Percentiles rank a stretch among this genome's conserved stretches.
phyloP scores from a whole-genome alignment of 2,113 vertebrate genomes.

The Cariama cristata region DNA sequence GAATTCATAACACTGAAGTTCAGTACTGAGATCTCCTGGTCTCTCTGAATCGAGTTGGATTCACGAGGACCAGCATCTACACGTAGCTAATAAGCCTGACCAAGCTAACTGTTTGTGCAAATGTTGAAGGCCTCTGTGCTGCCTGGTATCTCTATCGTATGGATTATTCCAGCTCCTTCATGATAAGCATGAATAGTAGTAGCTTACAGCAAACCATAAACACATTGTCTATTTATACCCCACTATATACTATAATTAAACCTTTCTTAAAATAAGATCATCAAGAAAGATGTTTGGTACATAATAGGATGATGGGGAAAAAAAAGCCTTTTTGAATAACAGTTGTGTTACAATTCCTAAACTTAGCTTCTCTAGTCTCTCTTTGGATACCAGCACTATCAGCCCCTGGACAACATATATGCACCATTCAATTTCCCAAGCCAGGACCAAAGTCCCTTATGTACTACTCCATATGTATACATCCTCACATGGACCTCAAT shows the following conservation, averaged over 20 bases:
- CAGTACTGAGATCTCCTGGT: neutral
- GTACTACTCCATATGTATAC: fast-evolving
- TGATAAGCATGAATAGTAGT: neutral
- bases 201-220: neutral
- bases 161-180: neutral
- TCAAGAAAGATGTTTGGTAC: neutral
- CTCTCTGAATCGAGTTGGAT: neutral
- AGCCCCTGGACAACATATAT: neutral
- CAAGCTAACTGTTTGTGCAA: neutral
- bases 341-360: neutral
- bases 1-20: neutral
- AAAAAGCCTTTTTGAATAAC: neutral
- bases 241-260: neutral
- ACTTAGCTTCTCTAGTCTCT: neutral
- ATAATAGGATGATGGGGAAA: neutral
- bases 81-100: neutral
- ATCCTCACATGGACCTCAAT: neutral
- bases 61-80: neutral
- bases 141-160: neutral
- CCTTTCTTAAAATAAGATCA: neutral
- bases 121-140: neutral
- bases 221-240: neutral
- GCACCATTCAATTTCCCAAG: neutral
- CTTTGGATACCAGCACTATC: neutral
- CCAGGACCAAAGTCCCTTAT: neutral